Conservation (phyloP, 1,140 invertebrate genomes). For the Papilio glaucus region DNA sequence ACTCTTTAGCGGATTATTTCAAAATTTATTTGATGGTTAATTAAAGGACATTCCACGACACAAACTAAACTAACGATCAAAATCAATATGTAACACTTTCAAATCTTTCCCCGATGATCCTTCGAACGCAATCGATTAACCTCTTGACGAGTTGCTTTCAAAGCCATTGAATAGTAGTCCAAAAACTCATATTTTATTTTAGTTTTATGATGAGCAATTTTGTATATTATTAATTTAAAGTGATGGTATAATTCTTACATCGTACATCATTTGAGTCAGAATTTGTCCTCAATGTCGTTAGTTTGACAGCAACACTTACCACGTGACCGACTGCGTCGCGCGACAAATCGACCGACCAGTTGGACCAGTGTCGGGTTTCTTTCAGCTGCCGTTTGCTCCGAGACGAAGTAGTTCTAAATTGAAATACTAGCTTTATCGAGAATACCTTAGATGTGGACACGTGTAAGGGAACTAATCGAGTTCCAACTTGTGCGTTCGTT, state of each 20-base stretch:
- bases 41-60: no score
- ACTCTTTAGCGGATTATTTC: no score
- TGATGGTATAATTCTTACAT: constrained; percentile 1
- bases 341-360: constrained; percentile 59
- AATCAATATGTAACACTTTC: no score
- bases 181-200: no score
- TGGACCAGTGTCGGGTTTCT: constrained; percentile 63
- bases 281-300: background rate
- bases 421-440: constrained; percentile 50
- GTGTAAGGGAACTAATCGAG: constrained; percentile 41
- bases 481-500: constrained; percentile 14
- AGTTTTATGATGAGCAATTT: no score
- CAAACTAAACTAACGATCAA: no score
- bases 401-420: constrained; percentile 57
- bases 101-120: no score
- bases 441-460: constrained; percentile 51
- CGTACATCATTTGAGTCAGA: constrained; percentile 29
- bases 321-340: constrained; percentile 46
- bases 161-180: no score
- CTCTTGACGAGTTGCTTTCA: no score
- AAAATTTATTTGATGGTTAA: no score
- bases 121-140: no score
- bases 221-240: background rate
- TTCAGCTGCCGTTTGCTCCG: constrained; percentile 47
- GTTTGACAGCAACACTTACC: constrained; percentile 24